These are phyloP conservation scores for Enchytraeus crypticus DNA, from an alignment of 2,888 invertebrate genomes.

Conservation along the genomic window DNA sequence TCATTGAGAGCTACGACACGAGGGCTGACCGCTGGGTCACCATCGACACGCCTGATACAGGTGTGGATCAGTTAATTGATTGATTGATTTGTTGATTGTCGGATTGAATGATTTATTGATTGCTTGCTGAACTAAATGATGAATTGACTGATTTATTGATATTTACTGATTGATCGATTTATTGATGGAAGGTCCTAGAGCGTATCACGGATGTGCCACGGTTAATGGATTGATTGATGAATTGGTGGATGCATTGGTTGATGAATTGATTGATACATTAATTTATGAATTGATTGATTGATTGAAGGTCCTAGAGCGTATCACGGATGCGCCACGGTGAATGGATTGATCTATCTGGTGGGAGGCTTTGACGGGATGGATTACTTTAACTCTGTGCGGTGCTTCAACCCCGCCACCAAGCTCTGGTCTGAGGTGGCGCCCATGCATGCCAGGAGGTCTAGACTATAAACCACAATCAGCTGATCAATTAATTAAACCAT, in stretches of 20 bases:
- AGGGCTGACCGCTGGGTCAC: slow-evolving; percentile 45
- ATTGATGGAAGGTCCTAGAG: no score
- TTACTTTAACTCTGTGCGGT: slow-evolving; percentile 76
- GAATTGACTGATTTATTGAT: no score
- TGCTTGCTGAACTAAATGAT: no score
- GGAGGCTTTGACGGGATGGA: slow-evolving; percentile 87
- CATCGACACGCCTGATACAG: slow-evolving; percentile 20
- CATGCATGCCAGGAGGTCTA: slow-evolving; percentile 69
- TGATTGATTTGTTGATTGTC: no score
- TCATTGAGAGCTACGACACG: slow-evolving; percentile 48
- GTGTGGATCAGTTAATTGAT: slow-evolving; percentile 12
- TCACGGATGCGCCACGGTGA: slow-evolving; percentile 83
- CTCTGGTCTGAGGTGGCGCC: slow-evolving; percentile 75
- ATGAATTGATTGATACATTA: no score
- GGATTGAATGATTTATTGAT: no score
- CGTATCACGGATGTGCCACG: no score
- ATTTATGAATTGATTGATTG: neutral
- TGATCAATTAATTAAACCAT: no score
- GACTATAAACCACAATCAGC: no score
- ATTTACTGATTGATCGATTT: no score
- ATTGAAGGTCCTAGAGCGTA: slow-evolving; percentile 66
- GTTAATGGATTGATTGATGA: no score
- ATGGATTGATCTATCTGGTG: slow-evolving; percentile 73
- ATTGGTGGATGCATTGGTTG: no score
- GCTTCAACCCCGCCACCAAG: slow-evolving; percentile 76